Evolutionary conservation across 2,113 vertebrate genomes (phyloP).

Genomic region (Bambusicola thoracicus): DNA sequence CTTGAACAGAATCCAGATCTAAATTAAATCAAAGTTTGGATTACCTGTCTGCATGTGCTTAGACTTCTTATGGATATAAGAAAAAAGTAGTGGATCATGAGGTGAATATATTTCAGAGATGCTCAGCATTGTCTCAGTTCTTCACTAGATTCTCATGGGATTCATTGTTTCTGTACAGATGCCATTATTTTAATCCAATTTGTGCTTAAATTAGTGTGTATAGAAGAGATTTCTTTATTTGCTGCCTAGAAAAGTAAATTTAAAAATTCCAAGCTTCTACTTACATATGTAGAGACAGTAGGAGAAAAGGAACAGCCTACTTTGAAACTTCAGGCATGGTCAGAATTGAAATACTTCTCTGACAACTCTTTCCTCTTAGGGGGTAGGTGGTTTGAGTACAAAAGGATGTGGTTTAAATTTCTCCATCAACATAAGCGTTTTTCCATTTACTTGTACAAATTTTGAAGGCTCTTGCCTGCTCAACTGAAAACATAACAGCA

Average conservation of each 20-base stretch:
- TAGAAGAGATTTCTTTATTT: neutral
- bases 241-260: neutral
- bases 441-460: neutral
- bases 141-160: neutral
- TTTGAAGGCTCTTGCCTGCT: neutral
- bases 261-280: neutral
- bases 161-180: neutral
- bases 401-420: slow-evolving; percentile 29
- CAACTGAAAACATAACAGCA: slow-evolving; percentile 12
- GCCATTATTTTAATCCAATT: neutral
- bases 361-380: neutral
- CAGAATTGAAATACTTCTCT: neutral
- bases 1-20: neutral
- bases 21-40: neutral
- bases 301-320: neutral
- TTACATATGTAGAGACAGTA: neutral
- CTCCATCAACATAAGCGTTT: neutral
- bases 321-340: neutral
- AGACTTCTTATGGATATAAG: neutral
- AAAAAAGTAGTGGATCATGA: neutral
- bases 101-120: neutral
- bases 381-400: neutral
- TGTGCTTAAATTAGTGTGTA: neutral
- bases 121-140: neutral
- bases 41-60: neutral